Percentiles rank a stretch among this genome's conserved stretches.
Evolutionary conservation across 2,888 invertebrate genomes (phyloP).

Genomic region (Desoria tigrina): DNA sequence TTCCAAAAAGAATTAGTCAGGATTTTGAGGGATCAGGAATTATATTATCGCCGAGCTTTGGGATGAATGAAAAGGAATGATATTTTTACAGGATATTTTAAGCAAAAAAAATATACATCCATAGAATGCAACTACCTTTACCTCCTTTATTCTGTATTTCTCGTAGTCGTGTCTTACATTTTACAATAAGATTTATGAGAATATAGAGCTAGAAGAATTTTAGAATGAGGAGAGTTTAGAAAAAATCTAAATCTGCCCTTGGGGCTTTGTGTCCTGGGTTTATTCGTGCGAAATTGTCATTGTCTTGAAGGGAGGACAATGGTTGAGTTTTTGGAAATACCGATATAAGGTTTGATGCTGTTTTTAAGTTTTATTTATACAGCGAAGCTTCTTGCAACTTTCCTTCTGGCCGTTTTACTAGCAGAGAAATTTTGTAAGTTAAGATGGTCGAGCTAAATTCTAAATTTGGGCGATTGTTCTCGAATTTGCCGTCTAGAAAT

Average conservation of each 20-base stretch:
- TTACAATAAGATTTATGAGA: neutral
- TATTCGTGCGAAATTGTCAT: constrained; percentile 8
- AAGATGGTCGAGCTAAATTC: too few species aligned
- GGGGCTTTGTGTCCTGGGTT: neutral
- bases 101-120: neutral
- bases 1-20: neutral
- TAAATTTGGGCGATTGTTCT: too few species aligned
- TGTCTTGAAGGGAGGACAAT: neutral
- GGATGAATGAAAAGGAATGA: constrained; percentile 8
- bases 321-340: too few species aligned
- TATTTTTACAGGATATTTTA: constrained; percentile 6
- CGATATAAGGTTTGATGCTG: too few species aligned
- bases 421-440: too few species aligned
- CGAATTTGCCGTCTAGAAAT: too few species aligned
- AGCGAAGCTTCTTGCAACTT: too few species aligned
- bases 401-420: too few species aligned
- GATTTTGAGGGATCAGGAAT: constrained; percentile 1
- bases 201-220: neutral
- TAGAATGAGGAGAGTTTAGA: neutral
- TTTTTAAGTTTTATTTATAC: too few species aligned
- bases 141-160: too few species aligned
- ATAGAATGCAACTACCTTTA: neutral
- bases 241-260: neutral
- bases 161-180: too few species aligned
- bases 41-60: neutral